Percentiles rank a stretch among this genome's conserved stretches.
Conservation (phyloP, 2,888 invertebrate species). For the Liposcelis brunnea region DNA sequence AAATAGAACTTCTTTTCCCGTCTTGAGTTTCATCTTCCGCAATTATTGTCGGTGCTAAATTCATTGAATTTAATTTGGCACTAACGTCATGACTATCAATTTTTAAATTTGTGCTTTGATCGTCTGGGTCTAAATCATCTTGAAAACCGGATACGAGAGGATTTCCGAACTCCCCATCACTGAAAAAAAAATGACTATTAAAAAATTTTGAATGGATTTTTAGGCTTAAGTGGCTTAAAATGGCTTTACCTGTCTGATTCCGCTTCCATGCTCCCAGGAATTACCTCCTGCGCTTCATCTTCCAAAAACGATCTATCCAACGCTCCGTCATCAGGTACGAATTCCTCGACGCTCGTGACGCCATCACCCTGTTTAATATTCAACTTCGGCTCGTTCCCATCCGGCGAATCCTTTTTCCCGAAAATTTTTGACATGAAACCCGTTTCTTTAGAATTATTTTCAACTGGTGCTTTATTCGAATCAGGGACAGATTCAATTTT, state of each 20-base stretch:
- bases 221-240: not conserved
- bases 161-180: conserved; percentile 54
- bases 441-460: conserved; percentile 6
- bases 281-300: conserved; percentile 26
- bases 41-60: conserved; percentile 17
- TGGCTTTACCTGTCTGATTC: conserved; percentile 34
- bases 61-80: not conserved
- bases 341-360: conserved; percentile 44
- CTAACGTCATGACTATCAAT: not conserved
- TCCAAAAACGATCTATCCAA: conserved; percentile 60
- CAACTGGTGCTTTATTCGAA: no score
- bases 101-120: conserved; percentile 24
- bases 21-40: conserved; percentile 19
- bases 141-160: conserved; percentile 68
- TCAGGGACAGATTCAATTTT: no score
- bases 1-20: conserved; percentile 12
- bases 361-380: not conserved
- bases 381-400: no score
- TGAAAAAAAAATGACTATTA: conserved; percentile 21
- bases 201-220: conserved; percentile 4
- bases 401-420: conserved; percentile 15
- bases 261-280: no score
- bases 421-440: conserved; percentile 18
- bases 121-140: conserved; percentile 63
- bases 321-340: conserved; percentile 55